Conservation (phyloP, 92 coral and sea anemone genomes). For the Porites cylindrica region DNA sequence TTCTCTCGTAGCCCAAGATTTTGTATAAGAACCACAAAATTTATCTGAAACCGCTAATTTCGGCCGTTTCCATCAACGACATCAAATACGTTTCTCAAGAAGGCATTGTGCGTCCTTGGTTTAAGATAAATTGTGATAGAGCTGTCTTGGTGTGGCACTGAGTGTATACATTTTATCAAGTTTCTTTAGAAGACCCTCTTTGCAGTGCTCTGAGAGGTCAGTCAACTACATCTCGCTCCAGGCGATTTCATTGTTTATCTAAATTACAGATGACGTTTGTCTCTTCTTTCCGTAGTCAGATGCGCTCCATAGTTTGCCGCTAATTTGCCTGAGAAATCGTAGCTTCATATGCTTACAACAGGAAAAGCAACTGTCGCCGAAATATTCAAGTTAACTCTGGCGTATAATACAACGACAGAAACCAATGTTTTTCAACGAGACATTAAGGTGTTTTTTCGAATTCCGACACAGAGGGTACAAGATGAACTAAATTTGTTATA, state of each 20-base stretch:
- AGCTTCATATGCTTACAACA: not conserved
- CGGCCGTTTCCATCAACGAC: conserved; percentile 35
- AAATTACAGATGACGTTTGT: conserved; percentile 25
- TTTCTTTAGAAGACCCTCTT: not conserved
- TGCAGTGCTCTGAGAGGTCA: conserved; percentile 2
- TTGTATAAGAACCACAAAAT: not conserved
- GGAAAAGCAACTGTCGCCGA: not conserved
- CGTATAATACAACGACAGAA: not conserved
- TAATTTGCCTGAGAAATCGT: conserved; percentile 15
- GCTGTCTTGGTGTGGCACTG: not conserved
- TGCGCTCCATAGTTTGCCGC: not conserved
- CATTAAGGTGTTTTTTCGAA: not conserved
- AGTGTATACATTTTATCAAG: not conserved
- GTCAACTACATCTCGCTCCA: not conserved
- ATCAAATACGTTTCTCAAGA: not conserved
- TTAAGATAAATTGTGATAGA: not conserved
- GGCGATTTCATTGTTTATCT: conserved; percentile 40
- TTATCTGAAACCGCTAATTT: not conserved
- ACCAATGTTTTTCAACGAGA: not conserved
- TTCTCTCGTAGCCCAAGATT: not conserved
- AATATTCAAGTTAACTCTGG: not conserved
- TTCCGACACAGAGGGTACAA: conserved; percentile 5
- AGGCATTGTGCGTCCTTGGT: not conserved
- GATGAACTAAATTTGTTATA: not conserved
- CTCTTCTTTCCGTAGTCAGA: not conserved